Conservation (phyloP, 2,888 invertebrate genomes). For the Brenthis ino region DNA sequence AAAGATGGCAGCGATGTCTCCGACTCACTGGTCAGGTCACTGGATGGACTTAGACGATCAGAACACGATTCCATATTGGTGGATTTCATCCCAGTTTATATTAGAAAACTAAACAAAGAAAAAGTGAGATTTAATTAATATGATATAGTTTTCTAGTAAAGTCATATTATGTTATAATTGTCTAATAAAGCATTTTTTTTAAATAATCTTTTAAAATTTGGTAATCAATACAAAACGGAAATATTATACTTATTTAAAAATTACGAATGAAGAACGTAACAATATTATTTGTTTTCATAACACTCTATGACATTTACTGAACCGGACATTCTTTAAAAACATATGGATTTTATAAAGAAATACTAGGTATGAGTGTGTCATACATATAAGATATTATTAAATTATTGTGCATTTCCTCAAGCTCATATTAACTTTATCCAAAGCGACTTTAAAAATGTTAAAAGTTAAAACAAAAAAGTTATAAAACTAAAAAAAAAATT, state of each 20-base stretch:
- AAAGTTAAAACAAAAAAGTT: too few species aligned
- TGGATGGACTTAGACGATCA: conserved; percentile 73
- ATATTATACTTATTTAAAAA: conserved; percentile 9
- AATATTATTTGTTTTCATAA: conserved; percentile 64
- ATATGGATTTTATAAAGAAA: background rate
- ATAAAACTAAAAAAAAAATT: too few species aligned
- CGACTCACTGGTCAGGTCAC: conserved; percentile 74
- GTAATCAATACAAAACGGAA: background rate
- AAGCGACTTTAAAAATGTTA: too few species aligned
- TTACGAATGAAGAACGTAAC: conserved; percentile 44
- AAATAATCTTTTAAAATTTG: background rate
- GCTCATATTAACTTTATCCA: too few species aligned
- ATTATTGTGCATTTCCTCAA: too few species aligned
- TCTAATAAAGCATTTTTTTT: conserved; percentile 6
- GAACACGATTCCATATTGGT: conserved; percentile 75
- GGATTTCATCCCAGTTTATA: conserved; percentile 64
- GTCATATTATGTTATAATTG: too few species aligned
- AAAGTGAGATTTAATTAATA: background rate
- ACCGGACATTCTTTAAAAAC: conserved; percentile 41
- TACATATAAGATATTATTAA: too few species aligned
- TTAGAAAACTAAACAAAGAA: background rate
- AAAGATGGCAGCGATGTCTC: conserved; percentile 72
- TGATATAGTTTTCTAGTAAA: too few species aligned
- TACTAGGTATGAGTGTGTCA: background rate
- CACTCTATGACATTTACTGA: conserved; percentile 43